These are phyloP conservation scores for Micoletzkya japonica DNA, from an alignment of 2,888 invertebrate genomes.

Conservation along the genomic window DNA sequence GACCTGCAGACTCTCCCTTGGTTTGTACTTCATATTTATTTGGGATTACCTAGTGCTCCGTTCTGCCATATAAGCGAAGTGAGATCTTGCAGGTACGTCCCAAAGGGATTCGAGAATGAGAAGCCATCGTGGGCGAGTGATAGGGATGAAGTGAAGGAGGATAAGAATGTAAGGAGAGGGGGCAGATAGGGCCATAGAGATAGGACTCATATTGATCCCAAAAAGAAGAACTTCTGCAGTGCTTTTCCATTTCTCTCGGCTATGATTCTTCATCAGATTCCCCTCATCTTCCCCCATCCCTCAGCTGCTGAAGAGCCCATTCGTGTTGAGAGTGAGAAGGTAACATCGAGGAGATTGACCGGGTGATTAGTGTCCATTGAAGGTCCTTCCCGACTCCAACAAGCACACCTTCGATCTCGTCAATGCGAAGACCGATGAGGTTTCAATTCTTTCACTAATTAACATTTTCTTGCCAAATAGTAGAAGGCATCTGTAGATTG, in stretches of 20 bases:
- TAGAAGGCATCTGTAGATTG: too few relatives aligned
- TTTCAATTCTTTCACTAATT: too few relatives aligned
- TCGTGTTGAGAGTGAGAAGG: background rate
- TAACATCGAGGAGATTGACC: too few relatives aligned
- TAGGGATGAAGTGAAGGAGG: background rate
- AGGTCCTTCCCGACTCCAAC: too few relatives aligned
- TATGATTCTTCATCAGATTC: background rate
- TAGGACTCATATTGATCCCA: too few relatives aligned
- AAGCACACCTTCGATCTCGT: too few relatives aligned
- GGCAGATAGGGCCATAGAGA: too few relatives aligned
- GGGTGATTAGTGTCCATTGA: too few relatives aligned
- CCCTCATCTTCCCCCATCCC: constrained; percentile 22
- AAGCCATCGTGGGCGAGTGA: constrained; percentile 18
- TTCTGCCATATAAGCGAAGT: background rate
- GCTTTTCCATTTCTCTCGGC: too few relatives aligned
- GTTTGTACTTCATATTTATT: constrained; percentile 3
- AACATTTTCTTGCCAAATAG: too few relatives aligned
- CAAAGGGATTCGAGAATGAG: constrained; percentile 19
- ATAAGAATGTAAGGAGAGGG: constrained; percentile 12
- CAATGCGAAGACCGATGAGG: too few relatives aligned
- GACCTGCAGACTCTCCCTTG: constrained; percentile 19
- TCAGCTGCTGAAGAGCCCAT: constrained; percentile 8
- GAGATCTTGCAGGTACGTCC: constrained; percentile 15
- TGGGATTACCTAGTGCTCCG: background rate
- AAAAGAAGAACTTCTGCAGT: too few relatives aligned